phyloP scores from a whole-genome alignment of 1,140 invertebrate genomes.

The Schmidtea mediterranea region DNA sequence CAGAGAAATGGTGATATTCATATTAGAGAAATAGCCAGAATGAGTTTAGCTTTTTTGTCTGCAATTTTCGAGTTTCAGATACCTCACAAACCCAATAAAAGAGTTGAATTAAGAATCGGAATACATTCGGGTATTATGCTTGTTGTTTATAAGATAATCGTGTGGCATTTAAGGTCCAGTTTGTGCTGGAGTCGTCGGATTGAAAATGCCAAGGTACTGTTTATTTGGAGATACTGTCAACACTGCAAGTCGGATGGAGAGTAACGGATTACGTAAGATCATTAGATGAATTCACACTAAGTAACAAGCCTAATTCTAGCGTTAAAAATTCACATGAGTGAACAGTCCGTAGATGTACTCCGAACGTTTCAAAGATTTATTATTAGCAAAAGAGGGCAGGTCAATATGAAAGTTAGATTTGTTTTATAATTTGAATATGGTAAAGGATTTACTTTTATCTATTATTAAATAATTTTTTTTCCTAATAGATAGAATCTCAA shows the following conservation, averaged over 20 bases:
- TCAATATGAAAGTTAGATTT: not conserved
- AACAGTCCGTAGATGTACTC: not conserved
- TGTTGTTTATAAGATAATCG: too few species aligned
- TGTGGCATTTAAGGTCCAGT: slow-evolving; percentile 24
- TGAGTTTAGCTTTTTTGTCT: slow-evolving; percentile 57
- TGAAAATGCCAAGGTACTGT: slow-evolving; percentile 39
- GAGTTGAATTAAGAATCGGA: slow-evolving; percentile 70
- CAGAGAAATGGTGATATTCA: slow-evolving; percentile 32
- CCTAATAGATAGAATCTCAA: too few species aligned
- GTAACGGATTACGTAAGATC: slow-evolving; percentile 27
- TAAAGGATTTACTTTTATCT: too few species aligned
- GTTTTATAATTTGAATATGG: not conserved
- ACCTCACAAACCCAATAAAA: slow-evolving; percentile 31
- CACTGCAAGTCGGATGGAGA: slow-evolving; percentile 63
- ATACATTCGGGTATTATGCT: slow-evolving; percentile 59
- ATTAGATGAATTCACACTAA: not conserved
- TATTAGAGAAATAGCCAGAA: slow-evolving; percentile 38
- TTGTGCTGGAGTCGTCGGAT: slow-evolving; percentile 37
- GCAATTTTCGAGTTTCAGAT: slow-evolving; percentile 50
- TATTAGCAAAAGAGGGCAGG: not conserved
- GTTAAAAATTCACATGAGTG: slow-evolving; percentile 4
- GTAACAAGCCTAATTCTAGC: slow-evolving; percentile 5
- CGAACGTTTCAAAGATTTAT: not conserved
- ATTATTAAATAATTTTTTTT: too few species aligned
- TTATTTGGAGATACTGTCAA: slow-evolving; percentile 74